Base-by-base conservation (phyloP, 2,888 invertebrate genomes). In the Sinhomidia bicolor region DNA sequence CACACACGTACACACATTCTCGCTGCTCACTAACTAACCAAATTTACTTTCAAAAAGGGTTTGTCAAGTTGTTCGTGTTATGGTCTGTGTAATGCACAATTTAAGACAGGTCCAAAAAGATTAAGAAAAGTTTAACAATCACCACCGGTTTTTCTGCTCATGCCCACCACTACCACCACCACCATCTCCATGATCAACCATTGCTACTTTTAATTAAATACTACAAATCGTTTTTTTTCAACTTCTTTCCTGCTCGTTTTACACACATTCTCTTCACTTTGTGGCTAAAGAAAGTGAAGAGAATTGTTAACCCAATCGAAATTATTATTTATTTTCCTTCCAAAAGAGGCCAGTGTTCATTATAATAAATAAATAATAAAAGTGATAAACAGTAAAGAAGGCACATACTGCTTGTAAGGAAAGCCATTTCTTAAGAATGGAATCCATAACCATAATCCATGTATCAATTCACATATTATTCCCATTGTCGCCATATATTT, bases 41-140 rank as follows among this genome's bases (percentile, higher is more conserved):
- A 91, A 91, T 92, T 92, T 91, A 92, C 91, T 91, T 92, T 92
- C 92, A 90, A 90, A 90, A 91, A 91, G 91, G 91, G 91, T 92
- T 92, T 91, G 91, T 92, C 92, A 92, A 91, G 90, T 91, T 90
- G 90, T 88, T 91, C 90, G 88, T 89, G 89, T 89, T 90, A 89
- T 85, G 57, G 82, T 74, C 62, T 65, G 6, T 41, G 7, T 62
- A 62, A 79, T 57, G 74, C 36, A 88, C 65, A 78, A 88, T 82
- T 85, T 82, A 57, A 80, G 85, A 76, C 76, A 78, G 76, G 54
- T 85, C 51, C 85, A 85, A 78, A 47, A 5, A 2, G 12, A 6
- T 23, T 65, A n/a, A 36, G 68, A 65, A 65, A 74, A 17, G 26
- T n/a, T 7, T 47, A 74, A 9, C 74, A 44, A 60, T 44, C 14